These are phyloP conservation scores for Candidula unifasciata DNA, from an alignment of 2,888 invertebrate genomes.

Conservation along the genomic window DNA sequence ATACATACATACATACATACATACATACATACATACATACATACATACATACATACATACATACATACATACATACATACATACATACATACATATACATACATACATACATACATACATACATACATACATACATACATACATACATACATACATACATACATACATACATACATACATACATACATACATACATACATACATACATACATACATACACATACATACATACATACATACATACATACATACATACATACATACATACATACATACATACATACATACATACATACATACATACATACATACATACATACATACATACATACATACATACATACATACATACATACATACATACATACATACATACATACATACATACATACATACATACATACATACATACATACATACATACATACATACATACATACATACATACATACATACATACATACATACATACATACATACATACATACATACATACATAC, in stretches of 20 bases:
- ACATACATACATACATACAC: not conserved
- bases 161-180: conserved; percentile 4
- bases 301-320: conserved; percentile 11
- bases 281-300: conserved; percentile 14
- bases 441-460: conserved; percentile 9
- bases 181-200: not conserved
- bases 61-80: too few relatives aligned
- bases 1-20: too few relatives aligned
- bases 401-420: conserved; percentile 11
- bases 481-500: too few relatives aligned
- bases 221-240: conserved; percentile 2
- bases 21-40: too few relatives aligned
- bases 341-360: not conserved
- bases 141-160: conserved; percentile 9
- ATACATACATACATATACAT: too few relatives aligned
- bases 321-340: conserved; percentile 12
- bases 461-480: too few relatives aligned
- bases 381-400: conserved; percentile 1
- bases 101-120: conserved; percentile 20
- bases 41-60: too few relatives aligned
- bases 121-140: not conserved
- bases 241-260: conserved; percentile 16
- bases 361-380: conserved; percentile 28
- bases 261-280: conserved; percentile 26
- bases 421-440: conserved; percentile 13